phyloP scores from a whole-genome alignment of 2,888 invertebrate genomes.

The Heliconius hortense region DNA sequence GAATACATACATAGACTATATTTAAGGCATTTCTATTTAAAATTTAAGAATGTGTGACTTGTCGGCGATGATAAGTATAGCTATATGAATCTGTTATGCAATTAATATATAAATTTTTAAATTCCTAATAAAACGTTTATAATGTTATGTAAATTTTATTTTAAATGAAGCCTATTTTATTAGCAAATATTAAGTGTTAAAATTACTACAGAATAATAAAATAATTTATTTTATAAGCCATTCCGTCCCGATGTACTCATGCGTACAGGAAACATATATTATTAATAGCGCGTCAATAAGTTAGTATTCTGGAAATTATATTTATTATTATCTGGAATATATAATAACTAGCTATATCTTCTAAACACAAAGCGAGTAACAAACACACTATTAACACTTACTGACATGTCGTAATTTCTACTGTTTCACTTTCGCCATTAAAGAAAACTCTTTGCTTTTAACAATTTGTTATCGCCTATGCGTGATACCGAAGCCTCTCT shows the following conservation, averaged over 20 bases:
- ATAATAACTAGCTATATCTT: constrained; percentile 5
- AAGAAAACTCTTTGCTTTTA: constrained; percentile 53
- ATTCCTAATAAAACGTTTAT: neutral
- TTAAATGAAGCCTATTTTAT: neutral
- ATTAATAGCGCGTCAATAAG: neutral
- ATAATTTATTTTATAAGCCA: neutral
- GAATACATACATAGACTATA: neutral
- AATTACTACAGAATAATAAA: neutral
- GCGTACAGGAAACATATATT: neutral
- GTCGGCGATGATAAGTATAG: neutral
- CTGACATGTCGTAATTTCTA: constrained; percentile 44
- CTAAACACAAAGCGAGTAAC: constrained; percentile 23
- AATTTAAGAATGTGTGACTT: neutral
- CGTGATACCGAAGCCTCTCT: constrained; percentile 60
- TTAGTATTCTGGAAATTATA: neutral
- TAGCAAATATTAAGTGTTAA: neutral
- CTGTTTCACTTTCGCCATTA: constrained; percentile 58
- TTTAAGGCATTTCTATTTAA: neutral
- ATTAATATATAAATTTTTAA: neutral
- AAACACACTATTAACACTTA: constrained; percentile 31
- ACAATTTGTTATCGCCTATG: constrained; percentile 59
- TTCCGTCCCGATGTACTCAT: neutral
- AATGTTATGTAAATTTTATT: neutral
- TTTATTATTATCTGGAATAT: neutral
- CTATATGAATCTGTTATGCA: neutral